Evolutionary conservation across 2,888 invertebrate genomes (phyloP).

Genomic region (Trichacis sp.): DNA sequence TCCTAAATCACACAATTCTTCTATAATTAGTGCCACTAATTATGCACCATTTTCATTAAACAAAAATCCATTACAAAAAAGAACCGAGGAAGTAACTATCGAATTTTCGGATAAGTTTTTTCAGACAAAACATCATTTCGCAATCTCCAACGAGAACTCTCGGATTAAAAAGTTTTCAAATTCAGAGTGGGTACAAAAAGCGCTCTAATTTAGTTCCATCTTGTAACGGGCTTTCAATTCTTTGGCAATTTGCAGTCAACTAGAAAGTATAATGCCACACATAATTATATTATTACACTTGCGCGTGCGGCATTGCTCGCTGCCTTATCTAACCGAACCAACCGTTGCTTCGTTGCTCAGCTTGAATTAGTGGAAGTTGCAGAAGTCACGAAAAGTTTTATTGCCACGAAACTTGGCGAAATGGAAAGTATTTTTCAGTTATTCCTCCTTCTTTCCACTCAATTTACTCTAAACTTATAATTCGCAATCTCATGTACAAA

Average conservation of each 20-base stretch:
- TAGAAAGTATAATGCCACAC: constrained; percentile 40
- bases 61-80: no score
- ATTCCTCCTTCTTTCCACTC: constrained; percentile 39
- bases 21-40: no score
- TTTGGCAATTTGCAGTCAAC: constrained; percentile 12
- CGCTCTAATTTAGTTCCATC: no score
- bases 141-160: no score
- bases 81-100: no score
- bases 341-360: constrained; percentile 21
- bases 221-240: constrained; percentile 9
- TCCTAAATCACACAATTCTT: no score
- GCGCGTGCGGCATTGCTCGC: constrained; percentile 34
- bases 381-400: constrained; percentile 40
- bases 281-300: constrained; percentile 55
- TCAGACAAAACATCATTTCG: no score
- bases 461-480: constrained; percentile 20
- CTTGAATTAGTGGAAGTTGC: constrained; percentile 46
- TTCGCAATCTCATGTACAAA: constrained; percentile 34
- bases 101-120: no score
- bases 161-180: no score
- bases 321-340: constrained; percentile 49
- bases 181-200: no score
- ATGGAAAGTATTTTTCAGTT: constrained; percentile 40
- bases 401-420: constrained; percentile 35
- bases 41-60: no score